phyloP scores from a whole-genome alignment of 2,888 invertebrate species.

The Pristionchus entomophagus region DNA sequence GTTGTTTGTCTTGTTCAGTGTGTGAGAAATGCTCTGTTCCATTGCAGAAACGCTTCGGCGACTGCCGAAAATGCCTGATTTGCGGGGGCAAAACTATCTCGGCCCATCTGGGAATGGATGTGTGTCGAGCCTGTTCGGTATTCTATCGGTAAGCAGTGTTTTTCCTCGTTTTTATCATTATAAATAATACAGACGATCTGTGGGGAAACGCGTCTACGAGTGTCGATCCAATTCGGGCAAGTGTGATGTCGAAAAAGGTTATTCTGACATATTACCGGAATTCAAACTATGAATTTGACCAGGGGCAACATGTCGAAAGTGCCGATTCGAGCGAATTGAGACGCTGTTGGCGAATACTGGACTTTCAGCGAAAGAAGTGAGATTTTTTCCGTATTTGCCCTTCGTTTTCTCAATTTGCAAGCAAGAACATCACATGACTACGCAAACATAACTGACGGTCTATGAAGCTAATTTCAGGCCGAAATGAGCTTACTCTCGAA shows the following conservation, averaged over 20 bases:
- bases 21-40: too few species aligned
- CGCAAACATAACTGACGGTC: too few species aligned
- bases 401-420: too few species aligned
- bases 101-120: slow-evolving; percentile 20
- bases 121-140: not conserved
- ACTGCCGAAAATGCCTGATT: not conserved
- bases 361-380: not conserved
- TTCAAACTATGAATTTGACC: too few species aligned
- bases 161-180: not conserved
- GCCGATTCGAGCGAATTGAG: slow-evolving; percentile 11
- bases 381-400: not conserved
- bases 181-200: not conserved
- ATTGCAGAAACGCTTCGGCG: slow-evolving; percentile 11
- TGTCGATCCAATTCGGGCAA: not conserved
- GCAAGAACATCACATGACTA: too few species aligned
- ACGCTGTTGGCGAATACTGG: not conserved
- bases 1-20: too few species aligned
- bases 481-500: not conserved
- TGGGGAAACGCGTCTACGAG: slow-evolving; percentile 12
- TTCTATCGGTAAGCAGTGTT: not conserved
- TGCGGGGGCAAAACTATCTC: slow-evolving; percentile 24
- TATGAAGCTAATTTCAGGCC: too few species aligned
- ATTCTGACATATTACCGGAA: too few species aligned
- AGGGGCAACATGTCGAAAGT: not conserved
- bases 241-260: slow-evolving; percentile 6